These are phyloP conservation scores for Nineta flava DNA, from an alignment of 2,888 invertebrate species.

Conservation along the genomic window DNA sequence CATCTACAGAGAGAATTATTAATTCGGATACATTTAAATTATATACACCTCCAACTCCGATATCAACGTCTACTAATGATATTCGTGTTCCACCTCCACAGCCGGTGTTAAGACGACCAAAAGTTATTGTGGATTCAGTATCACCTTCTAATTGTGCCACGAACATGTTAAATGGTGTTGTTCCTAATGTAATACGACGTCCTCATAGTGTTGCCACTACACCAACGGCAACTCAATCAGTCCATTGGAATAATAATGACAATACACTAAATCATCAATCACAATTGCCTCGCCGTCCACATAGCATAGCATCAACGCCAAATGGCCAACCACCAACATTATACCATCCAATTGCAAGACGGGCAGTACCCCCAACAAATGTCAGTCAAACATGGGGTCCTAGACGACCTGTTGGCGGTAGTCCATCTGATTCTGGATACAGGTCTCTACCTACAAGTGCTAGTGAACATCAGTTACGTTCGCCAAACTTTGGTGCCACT, in stretches of 20 bases:
- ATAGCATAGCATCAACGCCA: slow-evolving; percentile 41
- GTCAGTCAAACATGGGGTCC: slow-evolving; percentile 16
- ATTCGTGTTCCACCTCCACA: background rate
- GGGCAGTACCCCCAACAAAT: slow-evolving; percentile 31
- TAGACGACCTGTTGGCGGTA: slow-evolving; percentile 26
- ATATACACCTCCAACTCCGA: slow-evolving; percentile 35
- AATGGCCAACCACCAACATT: slow-evolving; percentile 25
- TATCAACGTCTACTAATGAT: slow-evolving; percentile 21
- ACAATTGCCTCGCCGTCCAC: slow-evolving; percentile 31
- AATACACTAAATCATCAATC: background rate
- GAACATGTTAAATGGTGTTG: background rate
- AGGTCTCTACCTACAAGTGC: slow-evolving; percentile 39
- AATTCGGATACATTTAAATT: slow-evolving; percentile 16
- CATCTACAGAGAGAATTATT: slow-evolving; percentile 7
- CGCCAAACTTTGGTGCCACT: background rate
- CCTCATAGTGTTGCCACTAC: slow-evolving; percentile 35
- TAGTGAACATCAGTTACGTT: slow-evolving; percentile 43
- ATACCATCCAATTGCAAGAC: slow-evolving; percentile 37
- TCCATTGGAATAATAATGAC: background rate
- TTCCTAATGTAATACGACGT: slow-evolving; percentile 26
- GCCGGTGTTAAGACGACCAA: background rate
- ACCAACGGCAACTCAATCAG: slow-evolving; percentile 24
- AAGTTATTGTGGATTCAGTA: slow-evolving; percentile 3
- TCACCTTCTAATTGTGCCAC: slow-evolving; percentile 13
- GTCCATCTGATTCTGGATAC: slow-evolving; percentile 33